phyloP scores from a whole-genome alignment of 1,140 invertebrate species.

The Vanessa tameamea region DNA sequence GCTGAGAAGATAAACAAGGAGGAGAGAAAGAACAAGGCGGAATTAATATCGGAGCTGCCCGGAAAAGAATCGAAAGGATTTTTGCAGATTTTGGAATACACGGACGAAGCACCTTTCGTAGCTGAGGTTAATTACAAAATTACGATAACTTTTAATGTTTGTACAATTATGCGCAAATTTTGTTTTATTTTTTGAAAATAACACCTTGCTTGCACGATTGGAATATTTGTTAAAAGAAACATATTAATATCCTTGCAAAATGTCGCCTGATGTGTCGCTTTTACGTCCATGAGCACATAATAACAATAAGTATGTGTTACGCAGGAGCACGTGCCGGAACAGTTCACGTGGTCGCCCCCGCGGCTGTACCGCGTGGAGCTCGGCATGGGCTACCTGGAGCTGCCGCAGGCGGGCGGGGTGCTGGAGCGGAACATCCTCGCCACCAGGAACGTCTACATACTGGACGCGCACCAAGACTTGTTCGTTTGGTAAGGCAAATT shows the following conservation, averaged over 20 bases:
- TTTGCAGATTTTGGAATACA: constrained; percentile 86
- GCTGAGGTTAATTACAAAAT: constrained; percentile 41
- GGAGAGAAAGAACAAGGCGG: constrained; percentile 96
- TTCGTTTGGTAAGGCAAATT: constrained; percentile 93
- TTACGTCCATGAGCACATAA: no score
- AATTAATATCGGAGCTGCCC: constrained; percentile 92
- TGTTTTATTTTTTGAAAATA: no score
- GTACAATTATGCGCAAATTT: neutral
- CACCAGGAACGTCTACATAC: constrained; percentile 97
- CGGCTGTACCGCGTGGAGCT: constrained; percentile 96
- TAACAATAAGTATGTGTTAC: neutral
- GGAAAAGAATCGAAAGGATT: constrained; percentile 92
- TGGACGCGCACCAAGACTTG: constrained; percentile 97
- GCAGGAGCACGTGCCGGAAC: constrained; percentile 90
- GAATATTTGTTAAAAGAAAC: no score
- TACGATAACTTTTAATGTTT: neutral
- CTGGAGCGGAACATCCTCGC: constrained; percentile 89
- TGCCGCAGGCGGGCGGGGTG: constrained; percentile 95
- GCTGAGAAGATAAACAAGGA: constrained; percentile 99
- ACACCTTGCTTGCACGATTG: no score
- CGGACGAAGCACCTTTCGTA: constrained; percentile 67
- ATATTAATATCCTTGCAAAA: no score
- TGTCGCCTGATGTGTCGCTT: no score
- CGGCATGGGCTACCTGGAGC: constrained; percentile 98
- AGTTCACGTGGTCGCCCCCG: constrained; percentile 89